phyloP scores from a whole-genome alignment of 2,113 vertebrate species.

The Alethe diademata region DNA sequence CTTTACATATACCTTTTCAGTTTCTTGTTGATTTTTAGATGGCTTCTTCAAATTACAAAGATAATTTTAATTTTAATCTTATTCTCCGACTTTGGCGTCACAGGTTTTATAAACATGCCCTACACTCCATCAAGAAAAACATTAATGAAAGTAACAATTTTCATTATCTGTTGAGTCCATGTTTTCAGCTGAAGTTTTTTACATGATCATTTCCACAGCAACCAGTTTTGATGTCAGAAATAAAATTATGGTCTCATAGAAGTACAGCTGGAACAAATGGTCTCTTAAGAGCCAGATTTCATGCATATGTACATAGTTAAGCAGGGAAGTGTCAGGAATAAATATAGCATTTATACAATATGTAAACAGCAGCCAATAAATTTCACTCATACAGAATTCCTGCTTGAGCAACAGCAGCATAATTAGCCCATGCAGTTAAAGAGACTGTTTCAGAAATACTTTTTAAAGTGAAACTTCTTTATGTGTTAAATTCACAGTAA shows the following conservation, averaged over 20 bases:
- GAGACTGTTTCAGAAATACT: not conserved
- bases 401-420: not conserved
- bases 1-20: not conserved
- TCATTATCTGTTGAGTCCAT: not conserved
- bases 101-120: not conserved
- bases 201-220: slow-evolving; percentile 4
- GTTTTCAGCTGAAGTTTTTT: slow-evolving; percentile 1
- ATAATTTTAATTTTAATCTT: not conserved
- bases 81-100: not conserved
- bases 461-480: not conserved
- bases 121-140: not conserved
- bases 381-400: not conserved
- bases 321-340: not conserved
- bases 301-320: slow-evolving; percentile 19
- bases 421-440: not conserved
- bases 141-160: not conserved
- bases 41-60: not conserved
- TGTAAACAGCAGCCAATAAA: slow-evolving; percentile 10
- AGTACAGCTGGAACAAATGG: slow-evolving; percentile 37
- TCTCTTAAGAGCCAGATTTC: slow-evolving; percentile 10
- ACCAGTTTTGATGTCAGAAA: slow-evolving; percentile 22
- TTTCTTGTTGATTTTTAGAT: not conserved
- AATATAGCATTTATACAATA: slow-evolving; percentile 31
- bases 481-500: not conserved
- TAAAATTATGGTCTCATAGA: not conserved